phyloP scores from a whole-genome alignment of 2,888 invertebrate genomes.

The Tortrix viridana region DNA sequence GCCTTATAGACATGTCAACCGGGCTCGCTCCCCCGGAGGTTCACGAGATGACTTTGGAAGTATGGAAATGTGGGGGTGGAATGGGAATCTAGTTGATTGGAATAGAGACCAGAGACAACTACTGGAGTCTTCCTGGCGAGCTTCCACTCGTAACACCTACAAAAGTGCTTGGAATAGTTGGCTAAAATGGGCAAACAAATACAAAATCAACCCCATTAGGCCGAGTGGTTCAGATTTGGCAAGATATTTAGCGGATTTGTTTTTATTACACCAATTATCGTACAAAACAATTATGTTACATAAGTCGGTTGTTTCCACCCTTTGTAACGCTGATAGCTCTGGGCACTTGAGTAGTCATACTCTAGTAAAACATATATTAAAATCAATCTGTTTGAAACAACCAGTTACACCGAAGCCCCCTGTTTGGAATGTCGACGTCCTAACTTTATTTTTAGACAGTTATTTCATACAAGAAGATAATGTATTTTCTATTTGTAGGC shows the following conservation, averaged over 20 bases:
- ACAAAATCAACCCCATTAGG: conserved; percentile 26
- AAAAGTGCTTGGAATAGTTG: conserved; percentile 43
- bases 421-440: conserved; percentile 29
- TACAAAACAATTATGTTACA: conserved; percentile 30
- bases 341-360: neutral
- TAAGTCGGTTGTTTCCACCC: conserved; percentile 15
- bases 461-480: conserved; percentile 7
- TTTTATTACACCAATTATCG: conserved; percentile 27
- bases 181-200: conserved; percentile 37
- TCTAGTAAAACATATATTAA: conserved; percentile 22
- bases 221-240: conserved; percentile 34
- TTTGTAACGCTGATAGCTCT: conserved; percentile 7
- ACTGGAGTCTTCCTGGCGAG: conserved; percentile 35
- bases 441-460: conserved; percentile 26
- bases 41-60: conserved; percentile 30
- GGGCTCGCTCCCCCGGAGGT: conserved; percentile 33
- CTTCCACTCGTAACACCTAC: conserved; percentile 40
- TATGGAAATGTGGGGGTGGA: conserved; percentile 46
- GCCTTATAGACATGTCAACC: conserved; percentile 33
- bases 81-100: conserved; percentile 24
- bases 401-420: conserved; percentile 10
- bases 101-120: conserved; percentile 23
- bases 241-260: conserved; percentile 32
- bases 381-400: conserved; percentile 11
- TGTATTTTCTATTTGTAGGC: conserved; percentile 31